Percentiles rank a stretch among this genome's conserved stretches.
phyloP scores from a whole-genome alignment of 2,113 vertebrate genomes.

The Caloenas nicobarica region DNA sequence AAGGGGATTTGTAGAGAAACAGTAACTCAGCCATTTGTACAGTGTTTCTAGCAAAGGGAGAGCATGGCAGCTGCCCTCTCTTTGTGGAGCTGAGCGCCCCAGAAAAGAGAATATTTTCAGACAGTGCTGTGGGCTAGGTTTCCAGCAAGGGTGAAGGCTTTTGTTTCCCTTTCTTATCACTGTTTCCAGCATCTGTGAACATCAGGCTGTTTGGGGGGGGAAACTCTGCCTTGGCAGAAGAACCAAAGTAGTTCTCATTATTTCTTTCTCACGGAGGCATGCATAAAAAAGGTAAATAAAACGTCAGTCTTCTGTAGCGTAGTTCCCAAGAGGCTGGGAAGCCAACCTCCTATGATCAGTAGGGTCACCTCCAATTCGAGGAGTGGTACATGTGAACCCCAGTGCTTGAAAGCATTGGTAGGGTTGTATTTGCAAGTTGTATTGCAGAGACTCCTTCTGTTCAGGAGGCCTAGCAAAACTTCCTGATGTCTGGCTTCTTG shows the following conservation, averaged over 20 bases:
- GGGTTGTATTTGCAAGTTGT: background rate
- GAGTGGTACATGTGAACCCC: background rate
- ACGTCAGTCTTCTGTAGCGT: background rate
- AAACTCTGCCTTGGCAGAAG: background rate
- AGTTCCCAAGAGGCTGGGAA: background rate
- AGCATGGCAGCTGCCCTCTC: accelerated
- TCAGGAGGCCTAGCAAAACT: background rate
- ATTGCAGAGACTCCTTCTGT: background rate
- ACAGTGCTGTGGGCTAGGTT: background rate
- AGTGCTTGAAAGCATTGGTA: background rate
- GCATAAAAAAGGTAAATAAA: background rate
- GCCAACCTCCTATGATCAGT: background rate
- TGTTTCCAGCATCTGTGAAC: background rate
- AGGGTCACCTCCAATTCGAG: background rate
- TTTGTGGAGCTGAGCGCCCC: background rate
- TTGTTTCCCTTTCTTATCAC: background rate
- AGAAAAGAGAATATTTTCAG: background rate
- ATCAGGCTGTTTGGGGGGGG: background rate
- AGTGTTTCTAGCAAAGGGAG: background rate
- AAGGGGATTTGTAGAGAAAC: background rate
- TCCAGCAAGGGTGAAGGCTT: background rate
- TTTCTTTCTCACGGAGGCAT: background rate
- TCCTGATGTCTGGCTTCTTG: background rate
- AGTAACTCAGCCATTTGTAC: background rate
- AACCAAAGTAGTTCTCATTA: background rate